Evolutionary conservation across 2,113 vertebrate species (phyloP).

Genomic region (Gnathonemus echidnorhynchus): DNA sequence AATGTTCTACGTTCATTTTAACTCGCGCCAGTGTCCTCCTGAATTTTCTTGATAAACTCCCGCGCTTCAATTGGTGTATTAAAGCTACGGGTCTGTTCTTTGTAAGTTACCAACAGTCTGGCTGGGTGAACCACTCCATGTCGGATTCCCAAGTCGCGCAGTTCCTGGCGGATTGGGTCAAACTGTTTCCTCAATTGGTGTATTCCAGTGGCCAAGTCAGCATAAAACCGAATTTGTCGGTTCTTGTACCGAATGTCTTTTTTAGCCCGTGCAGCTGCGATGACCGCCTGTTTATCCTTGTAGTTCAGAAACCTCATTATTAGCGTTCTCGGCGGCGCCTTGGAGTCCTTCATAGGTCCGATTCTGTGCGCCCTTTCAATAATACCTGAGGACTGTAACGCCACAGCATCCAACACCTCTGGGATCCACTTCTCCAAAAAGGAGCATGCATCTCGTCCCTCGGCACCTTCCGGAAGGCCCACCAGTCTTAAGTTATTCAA

Average conservation of each 20-base stretch:
- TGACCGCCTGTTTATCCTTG: background rate
- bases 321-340: background rate
- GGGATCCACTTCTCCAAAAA: background rate
- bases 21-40: background rate
- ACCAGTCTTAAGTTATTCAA: background rate
- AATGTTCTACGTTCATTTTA: constrained; percentile 8
- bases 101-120: background rate
- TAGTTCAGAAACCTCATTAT: background rate
- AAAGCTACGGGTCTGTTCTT: background rate
- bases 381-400: background rate
- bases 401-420: background rate
- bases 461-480: background rate
- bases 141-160: background rate
- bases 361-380: background rate
- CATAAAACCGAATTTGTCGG: background rate
- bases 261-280: background rate
- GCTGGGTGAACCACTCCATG: background rate
- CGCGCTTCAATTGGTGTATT: background rate
- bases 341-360: background rate
- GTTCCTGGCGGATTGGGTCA: background rate
- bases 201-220: background rate
- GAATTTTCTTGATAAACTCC: background rate
- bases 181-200: background rate
- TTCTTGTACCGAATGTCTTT: background rate
- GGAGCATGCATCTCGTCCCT: background rate